These are phyloP conservation scores for Osmerus eperlanus DNA, from an alignment of 2,113 vertebrate species.

Conservation along the genomic window DNA sequence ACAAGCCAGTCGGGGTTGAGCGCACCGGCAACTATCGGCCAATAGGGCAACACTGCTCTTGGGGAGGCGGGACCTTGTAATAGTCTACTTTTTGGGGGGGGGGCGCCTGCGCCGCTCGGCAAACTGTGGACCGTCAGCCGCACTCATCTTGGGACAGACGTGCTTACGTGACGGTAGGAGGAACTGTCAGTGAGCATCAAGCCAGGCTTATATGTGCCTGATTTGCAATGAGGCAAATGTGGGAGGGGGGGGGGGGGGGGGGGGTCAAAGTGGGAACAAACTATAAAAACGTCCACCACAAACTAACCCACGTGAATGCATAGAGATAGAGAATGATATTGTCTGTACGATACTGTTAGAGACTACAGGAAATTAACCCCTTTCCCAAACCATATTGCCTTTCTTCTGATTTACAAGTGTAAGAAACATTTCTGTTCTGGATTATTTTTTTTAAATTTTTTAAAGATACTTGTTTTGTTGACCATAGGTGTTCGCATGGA, in stretches of 20 bases:
- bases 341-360: background rate
- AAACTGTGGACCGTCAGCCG: background rate
- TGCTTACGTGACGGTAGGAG: constrained; percentile 1
- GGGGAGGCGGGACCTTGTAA: no score
- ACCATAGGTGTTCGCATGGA: no score
- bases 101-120: no score
- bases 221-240: no score
- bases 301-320: background rate
- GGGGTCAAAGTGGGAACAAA: background rate
- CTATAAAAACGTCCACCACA: background rate
- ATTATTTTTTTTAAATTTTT: no score
- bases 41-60: background rate
- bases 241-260: background rate
- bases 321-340: background rate
- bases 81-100: no score
- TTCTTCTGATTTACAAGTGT: no score
- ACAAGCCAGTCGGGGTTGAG: background rate
- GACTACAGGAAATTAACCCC: no score
- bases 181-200: background rate
- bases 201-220: background rate
- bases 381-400: no score
- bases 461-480: no score
- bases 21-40: background rate
- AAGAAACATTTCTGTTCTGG: no score
- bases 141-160: background rate